Base-by-base conservation (phyloP, 2,113 vertebrate species). In the Callipepla californica region DNA sequence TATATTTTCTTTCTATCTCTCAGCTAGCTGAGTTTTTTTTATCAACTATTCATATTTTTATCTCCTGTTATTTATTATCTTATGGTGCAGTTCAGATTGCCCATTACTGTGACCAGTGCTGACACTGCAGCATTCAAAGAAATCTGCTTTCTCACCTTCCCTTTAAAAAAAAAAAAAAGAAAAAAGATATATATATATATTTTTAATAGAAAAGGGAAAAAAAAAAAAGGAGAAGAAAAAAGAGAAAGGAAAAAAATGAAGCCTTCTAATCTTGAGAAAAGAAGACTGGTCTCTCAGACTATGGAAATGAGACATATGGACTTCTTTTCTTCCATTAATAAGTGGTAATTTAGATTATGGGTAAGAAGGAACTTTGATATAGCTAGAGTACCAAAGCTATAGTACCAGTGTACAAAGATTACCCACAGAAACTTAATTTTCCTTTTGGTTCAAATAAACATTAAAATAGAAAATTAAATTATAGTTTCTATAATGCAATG, bases 1-100 rank as follows among this genome's bases (percentile, higher is more conserved):
- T 53, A 80, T 70, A 42, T 96, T 94, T 95, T 96, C 94, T 94
- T 95, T 94, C 34, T 90, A 67, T 81, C 69, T 93, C 85, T 88
- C 77, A 67, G 77, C 59, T 81, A 38, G 48, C 5, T 84, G 34
- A 34, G 16, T 92, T 93, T 87, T 89, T 90, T 93, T 47, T 45
- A 26, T 15, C 36, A 89, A 48, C 34, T 90, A 38, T 68, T 95
- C n/a, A 18, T 93, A 79, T 88, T 96, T 95, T 96, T 94, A 79
- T 91, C 79, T 91, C 93, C 74, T 95, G 69, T 92, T 95, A 91
- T 93, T 95, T 92, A 72, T 76, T 91, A 78, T 92, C 62, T 81
- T 65, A 7, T 38, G 50, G 72, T 75, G 57, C 22, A 94, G 42
- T 65, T 96, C 89, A 88, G 34, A 90, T 92, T 93, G 81, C 81